phyloP scores from a whole-genome alignment of 2,888 invertebrate genomes.

The Nemoura dubitans region DNA sequence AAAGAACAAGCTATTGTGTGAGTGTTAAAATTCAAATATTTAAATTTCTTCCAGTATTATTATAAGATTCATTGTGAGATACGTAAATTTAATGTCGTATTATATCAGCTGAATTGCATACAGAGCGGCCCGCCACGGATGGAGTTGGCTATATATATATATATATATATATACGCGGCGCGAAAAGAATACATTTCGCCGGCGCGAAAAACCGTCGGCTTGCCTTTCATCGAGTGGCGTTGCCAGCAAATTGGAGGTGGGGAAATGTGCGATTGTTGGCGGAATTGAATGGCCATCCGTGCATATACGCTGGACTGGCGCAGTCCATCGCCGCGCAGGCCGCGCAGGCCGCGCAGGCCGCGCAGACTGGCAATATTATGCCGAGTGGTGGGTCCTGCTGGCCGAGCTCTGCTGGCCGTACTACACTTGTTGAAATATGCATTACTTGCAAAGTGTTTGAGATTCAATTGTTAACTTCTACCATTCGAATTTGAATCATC shows the following conservation, averaged over 20 bases:
- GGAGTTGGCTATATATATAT: too few species aligned
- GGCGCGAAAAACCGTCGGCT: background rate
- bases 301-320: background rate
- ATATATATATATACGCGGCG: too few species aligned
- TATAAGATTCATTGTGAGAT: conserved; percentile 12
- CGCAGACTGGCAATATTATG: too few species aligned
- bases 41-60: conserved; percentile 30
- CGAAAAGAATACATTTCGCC: background rate
- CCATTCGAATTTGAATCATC: conserved; percentile 31
- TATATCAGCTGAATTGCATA: conserved; percentile 1
- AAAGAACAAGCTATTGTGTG: conserved; percentile 32
- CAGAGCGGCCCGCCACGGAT: background rate
- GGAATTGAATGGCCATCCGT: conserved; percentile 1
- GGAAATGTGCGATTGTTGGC: background rate
- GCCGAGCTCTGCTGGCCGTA: background rate
- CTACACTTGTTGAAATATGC: conserved; percentile 34
- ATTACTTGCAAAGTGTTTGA: conserved; percentile 31
- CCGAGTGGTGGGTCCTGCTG: background rate
- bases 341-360: too few species aligned
- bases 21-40: conserved; percentile 40
- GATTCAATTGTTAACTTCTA: conserved; percentile 28
- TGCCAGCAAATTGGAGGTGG: background rate
- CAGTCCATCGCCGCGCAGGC: too few species aligned
- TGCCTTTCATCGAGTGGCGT: background rate
- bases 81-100: conserved; percentile 7